Percentiles rank a stretch among this genome's conserved stretches.
These are phyloP conservation scores for Acronicta leporina DNA, from an alignment of 2,888 invertebrate species.

Conservation along the genomic window DNA sequence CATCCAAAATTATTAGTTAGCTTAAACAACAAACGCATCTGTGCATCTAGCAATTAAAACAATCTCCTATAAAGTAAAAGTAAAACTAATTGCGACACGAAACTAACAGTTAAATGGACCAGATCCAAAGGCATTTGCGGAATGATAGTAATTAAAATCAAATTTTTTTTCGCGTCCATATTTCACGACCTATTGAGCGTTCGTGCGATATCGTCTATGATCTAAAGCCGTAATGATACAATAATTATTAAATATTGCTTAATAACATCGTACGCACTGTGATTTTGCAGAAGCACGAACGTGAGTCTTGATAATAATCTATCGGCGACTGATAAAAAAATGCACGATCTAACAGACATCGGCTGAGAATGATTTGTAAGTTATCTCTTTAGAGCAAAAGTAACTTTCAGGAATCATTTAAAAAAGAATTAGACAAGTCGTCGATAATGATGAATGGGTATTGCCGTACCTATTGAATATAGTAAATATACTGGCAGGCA, in stretches of 20 bases:
- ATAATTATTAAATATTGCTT: constrained; percentile 21
- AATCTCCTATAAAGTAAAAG: constrained; percentile 1
- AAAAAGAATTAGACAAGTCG: not conserved
- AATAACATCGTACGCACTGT: constrained; percentile 17
- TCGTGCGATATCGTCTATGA: constrained; percentile 18
- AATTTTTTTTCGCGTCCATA: constrained; percentile 15
- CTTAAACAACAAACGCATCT: not conserved
- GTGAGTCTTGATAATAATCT: constrained; percentile 18
- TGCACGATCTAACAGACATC: constrained; percentile 4
- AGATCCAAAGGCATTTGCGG: constrained; percentile 12
- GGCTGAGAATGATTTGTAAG: constrained; percentile 4
- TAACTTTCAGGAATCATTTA: not conserved
- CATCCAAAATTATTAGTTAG: too few relatives aligned
- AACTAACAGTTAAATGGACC: constrained; percentile 21
- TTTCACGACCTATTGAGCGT: constrained; percentile 30
- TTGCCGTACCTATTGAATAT: too few relatives aligned
- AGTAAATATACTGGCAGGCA: too few relatives aligned
- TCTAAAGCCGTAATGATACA: constrained; percentile 22
- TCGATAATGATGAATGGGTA: too few relatives aligned
- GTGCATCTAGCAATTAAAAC: constrained; percentile 2
- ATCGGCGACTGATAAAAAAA: constrained; percentile 6
- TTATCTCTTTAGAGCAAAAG: not conserved
- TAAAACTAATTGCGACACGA: constrained; percentile 14
- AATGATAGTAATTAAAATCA: constrained; percentile 23
- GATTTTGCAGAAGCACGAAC: constrained; percentile 30